Percentiles rank a stretch among this genome's conserved stretches.
Evolutionary conservation across 1,140 invertebrate species (phyloP).

Genomic region (Drepana arcuata): DNA sequence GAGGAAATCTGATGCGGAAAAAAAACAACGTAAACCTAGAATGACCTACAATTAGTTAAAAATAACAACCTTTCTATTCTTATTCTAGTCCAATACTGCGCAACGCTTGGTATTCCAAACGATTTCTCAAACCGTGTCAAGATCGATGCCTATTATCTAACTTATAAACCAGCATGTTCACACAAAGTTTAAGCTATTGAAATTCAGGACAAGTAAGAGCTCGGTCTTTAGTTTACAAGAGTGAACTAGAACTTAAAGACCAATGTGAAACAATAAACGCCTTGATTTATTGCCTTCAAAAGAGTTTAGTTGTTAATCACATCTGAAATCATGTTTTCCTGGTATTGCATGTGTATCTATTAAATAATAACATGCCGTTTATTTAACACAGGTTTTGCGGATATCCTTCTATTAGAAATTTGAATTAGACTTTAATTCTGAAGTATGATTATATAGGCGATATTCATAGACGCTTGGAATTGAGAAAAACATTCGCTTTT

Average conservation of each 20-base stretch:
- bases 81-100: conserved; percentile 39
- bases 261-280: conserved; percentile 15
- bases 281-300: conserved; percentile 23
- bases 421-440: not conserved
- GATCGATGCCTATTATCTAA: conserved; percentile 58
- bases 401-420: conserved; percentile 3
- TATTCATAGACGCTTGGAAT: no score
- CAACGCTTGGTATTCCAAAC: conserved; percentile 50
- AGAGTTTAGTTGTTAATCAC: conserved; percentile 16
- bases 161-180: conserved; percentile 29
- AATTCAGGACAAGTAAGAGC: conserved; percentile 35
- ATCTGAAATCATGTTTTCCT: conserved; percentile 17
- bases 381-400: conserved; percentile 3
- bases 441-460: not conserved
- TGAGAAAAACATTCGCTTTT: no score
- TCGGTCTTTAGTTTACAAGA: no score
- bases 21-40: no score
- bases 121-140: conserved; percentile 59
- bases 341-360: conserved; percentile 11
- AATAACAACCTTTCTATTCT: conserved; percentile 36
- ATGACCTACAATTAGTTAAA: conserved; percentile 14
- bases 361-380: not conserved
- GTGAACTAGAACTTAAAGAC: not conserved
- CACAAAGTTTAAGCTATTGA: conserved; percentile 25
- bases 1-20: no score